Base-by-base conservation (phyloP, 2,797 vertebrate genomes). In the Jordanella pulchra region DNA sequence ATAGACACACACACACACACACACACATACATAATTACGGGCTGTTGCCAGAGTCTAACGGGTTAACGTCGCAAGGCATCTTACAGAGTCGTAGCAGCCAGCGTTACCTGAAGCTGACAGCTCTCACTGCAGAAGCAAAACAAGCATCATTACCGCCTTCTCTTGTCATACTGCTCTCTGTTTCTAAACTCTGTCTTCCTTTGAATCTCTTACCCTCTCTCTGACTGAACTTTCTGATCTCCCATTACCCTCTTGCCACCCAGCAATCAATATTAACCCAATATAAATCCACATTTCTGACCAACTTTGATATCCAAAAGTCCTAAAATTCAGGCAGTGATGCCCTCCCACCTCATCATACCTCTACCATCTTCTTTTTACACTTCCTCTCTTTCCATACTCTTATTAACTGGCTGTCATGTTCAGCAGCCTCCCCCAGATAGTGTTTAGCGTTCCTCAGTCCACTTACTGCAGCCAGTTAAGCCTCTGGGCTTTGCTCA, bases 341-440 rank as follows among this genome's bases (percentile, higher is more conserved):
- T 50, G 65, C 56, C 53, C 48, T n/a, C 65, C 64, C 58, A 35
- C 53, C 21, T 50, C 45, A 39, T 61, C 71, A 0, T 7, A 32
- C 17, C 35, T 14, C 10, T 30, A 15, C 23, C 64, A 60, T 69
- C 71, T 70, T 61, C 73, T 74, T 72, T 72, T 32, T 78, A n/a
- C 79, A 63, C 86, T 86, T 45, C 69, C 73, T 82, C 75, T 30
- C 85, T 84, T 79, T 79, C 87, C 83, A 69, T 76, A 78, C 88
- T 72, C 86, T 91, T 91, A 93, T 92, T 91, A 93, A 91, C 88
- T 86, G 82, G 85, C 90, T 92, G 91, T 92, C 90, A 93, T 91
- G 90, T 91, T 89, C 84, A 68, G 82, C 86, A 85, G 81, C 75
- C 81, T 77, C 76, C 80, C 84, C 85, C 72, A 90, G 88, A 91